Percentiles rank a stretch among this genome's conserved stretches.
Evolutionary conservation across 92 coral and sea anemone genomes (phyloP).

Genomic region (Ricordea florida): DNA sequence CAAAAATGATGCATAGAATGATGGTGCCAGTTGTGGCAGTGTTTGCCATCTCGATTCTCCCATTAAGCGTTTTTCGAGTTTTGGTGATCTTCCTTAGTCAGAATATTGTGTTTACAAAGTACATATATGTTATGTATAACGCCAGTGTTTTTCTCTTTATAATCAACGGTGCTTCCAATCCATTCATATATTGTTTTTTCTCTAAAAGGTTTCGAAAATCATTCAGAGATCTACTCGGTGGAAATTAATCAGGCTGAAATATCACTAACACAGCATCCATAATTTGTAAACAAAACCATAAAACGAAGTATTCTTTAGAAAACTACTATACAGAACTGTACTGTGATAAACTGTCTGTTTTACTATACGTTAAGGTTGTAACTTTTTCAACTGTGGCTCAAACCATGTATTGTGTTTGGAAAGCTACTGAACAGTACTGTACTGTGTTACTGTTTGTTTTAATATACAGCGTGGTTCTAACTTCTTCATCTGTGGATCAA

Average conservation of each 20-base stretch:
- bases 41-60: conserved; percentile 48
- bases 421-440: too few species aligned
- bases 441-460: too few species aligned
- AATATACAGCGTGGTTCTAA: too few species aligned
- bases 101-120: not conserved
- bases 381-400: too few species aligned
- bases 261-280: too few species aligned
- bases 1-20: conserved; percentile 29
- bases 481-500: too few species aligned
- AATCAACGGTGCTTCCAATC: conserved; percentile 50
- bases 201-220: conserved; percentile 35
- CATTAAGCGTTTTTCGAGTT: conserved; percentile 37
- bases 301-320: too few species aligned
- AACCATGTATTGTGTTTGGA: too few species aligned
- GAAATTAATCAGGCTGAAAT: not conserved
- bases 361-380: too few species aligned
- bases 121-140: conserved; percentile 28
- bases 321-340: too few species aligned
- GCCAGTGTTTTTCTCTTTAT: conserved; percentile 20
- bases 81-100: not conserved
- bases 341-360: too few species aligned
- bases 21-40: conserved; percentile 56
- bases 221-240: conserved; percentile 1
- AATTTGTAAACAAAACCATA: too few species aligned
- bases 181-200: conserved; percentile 49